phyloP scores from a whole-genome alignment of 2,797 vertebrate genomes.

The Crossoptilon crossoptilon region DNA sequence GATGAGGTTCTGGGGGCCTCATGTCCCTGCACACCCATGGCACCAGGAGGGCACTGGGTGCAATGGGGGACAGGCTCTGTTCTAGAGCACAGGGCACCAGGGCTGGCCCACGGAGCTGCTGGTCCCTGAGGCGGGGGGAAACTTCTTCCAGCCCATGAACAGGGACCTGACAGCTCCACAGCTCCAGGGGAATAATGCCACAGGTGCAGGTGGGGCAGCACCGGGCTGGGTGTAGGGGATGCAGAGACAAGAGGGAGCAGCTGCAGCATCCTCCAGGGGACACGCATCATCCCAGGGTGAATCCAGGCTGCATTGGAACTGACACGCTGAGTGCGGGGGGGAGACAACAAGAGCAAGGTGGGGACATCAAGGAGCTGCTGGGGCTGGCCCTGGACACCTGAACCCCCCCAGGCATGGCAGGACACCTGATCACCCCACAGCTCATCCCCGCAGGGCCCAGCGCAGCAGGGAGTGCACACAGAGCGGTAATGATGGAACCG shows the following conservation, averaged over 20 bases:
- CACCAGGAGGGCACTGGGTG: neutral
- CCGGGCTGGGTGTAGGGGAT: neutral
- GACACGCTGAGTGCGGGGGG: neutral
- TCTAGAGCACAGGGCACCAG: neutral
- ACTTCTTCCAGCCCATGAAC: neutral
- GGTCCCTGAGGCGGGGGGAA: neutral
- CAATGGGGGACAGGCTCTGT: neutral
- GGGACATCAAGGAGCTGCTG: neutral
- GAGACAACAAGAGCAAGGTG: neutral
- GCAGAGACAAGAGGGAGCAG: fast-evolving
- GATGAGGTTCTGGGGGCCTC: neutral
- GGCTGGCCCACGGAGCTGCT: neutral
- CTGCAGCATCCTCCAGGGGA: fast-evolving
- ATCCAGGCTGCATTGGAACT: neutral
- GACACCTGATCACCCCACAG: fast-evolving
- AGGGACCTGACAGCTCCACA: neutral
- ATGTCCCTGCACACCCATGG: neutral
- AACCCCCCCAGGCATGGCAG: too few species aligned
- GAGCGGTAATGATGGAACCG: neutral
- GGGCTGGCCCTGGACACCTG: neutral
- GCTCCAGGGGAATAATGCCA: neutral
- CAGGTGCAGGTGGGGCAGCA: neutral
- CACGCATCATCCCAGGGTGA: fast-evolving
- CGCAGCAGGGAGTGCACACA: neutral
- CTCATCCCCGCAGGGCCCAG: fast-evolving